phyloP scores from a whole-genome alignment of 2,113 vertebrate species.

The Origma solitaria region DNA sequence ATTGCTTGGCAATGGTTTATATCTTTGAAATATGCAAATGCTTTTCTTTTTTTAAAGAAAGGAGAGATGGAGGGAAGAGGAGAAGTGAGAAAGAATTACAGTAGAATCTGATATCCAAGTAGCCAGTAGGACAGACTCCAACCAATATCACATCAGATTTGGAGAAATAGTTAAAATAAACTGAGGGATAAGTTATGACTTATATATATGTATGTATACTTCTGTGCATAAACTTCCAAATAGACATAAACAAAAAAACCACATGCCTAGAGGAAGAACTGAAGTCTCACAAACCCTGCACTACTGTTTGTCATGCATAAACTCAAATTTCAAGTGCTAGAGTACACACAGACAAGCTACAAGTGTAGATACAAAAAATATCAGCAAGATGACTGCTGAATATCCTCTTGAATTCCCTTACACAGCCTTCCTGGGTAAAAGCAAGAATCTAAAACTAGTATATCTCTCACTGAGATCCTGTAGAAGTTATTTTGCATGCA shows the following conservation, averaged over 20 bases:
- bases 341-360: background rate
- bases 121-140: slow-evolving; percentile 30
- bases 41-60: slow-evolving; percentile 62
- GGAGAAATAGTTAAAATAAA: slow-evolving; percentile 9
- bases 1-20: slow-evolving; percentile 66
- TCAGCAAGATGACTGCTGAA: background rate
- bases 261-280: background rate
- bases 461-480: background rate
- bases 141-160: background rate
- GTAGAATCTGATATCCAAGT: slow-evolving; percentile 48
- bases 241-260: background rate
- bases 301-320: background rate
- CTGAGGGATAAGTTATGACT: background rate
- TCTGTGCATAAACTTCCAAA: background rate
- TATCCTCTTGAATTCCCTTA: background rate
- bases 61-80: slow-evolving; percentile 39
- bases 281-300: background rate
- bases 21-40: slow-evolving; percentile 68
- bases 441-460: background rate
- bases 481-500: background rate
- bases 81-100: slow-evolving; percentile 61
- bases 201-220: background rate
- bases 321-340: background rate
- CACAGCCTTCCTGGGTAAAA: background rate
- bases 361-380: background rate